Evolutionary conservation across 2,113 vertebrate species (phyloP).

Genomic region (Anguilla japonica): DNA sequence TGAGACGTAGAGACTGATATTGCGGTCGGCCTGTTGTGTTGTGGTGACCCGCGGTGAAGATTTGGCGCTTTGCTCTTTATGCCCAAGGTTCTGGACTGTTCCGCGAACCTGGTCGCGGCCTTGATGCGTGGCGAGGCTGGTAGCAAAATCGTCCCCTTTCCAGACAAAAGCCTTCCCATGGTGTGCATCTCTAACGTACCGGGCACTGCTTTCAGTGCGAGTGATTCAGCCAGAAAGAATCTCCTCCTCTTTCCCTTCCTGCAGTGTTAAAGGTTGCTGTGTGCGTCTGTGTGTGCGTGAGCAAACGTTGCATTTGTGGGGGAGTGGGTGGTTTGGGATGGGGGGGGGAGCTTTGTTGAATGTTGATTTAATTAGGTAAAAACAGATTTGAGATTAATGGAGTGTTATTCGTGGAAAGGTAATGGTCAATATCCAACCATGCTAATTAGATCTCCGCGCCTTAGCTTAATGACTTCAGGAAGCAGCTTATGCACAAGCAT

Average conservation of each 20-base stretch:
- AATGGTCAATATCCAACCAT: constrained; percentile 60
- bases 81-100: background rate
- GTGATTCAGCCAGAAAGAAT: background rate
- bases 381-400: constrained; percentile 68
- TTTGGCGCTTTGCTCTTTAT: constrained; percentile 69
- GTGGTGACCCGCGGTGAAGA: constrained; percentile 52
- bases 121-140: no score
- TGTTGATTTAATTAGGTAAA: constrained; percentile 68
- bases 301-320: background rate
- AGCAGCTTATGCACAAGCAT: constrained; percentile 63
- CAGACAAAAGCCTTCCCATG: no score
- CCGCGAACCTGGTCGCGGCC: background rate
- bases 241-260: background rate
- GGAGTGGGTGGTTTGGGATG: background rate
- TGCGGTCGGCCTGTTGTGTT: constrained; percentile 71
- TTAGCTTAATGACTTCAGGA: constrained; percentile 64
- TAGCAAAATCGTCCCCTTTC: no score
- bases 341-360: constrained; percentile 52
- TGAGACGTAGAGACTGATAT: constrained; percentile 75
- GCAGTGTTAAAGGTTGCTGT: background rate
- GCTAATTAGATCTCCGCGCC: constrained; percentile 66
- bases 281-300: background rate
- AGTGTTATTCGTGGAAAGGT: constrained; percentile 69
- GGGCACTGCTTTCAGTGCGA: background rate
- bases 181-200: background rate